phyloP scores from a whole-genome alignment of 2,888 invertebrate genomes.

The Atethmia centrago region DNA sequence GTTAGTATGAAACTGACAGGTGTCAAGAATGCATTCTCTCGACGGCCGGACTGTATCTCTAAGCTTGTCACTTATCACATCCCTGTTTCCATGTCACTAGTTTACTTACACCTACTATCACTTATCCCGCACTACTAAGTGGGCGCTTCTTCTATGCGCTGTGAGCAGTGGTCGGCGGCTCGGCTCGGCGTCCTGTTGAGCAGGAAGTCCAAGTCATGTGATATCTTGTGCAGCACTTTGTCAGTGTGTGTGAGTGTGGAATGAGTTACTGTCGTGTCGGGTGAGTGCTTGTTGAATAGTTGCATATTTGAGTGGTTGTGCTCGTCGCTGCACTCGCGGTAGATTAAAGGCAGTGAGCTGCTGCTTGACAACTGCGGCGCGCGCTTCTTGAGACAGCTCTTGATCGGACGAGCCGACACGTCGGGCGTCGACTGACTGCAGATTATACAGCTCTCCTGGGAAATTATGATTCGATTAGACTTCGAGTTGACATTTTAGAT shows the following conservation, averaged over 20 bases:
- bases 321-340: constrained; percentile 69
- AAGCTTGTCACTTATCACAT: constrained; percentile 73
- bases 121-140: constrained; percentile 91
- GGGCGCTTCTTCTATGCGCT: constrained; percentile 84
- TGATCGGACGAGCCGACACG: constrained; percentile 84
- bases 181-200: constrained; percentile 91
- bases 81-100: constrained; percentile 82
- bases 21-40: too few species aligned
- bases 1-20: too few species aligned
- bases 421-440: constrained; percentile 86
- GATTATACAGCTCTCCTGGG: constrained; percentile 80
- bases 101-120: constrained; percentile 65
- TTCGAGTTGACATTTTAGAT: background rate
- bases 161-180: constrained; percentile 66
- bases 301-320: constrained; percentile 81
- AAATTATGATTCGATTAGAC: background rate
- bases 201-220: constrained; percentile 95
- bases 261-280: constrained; percentile 80
- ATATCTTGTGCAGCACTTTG: constrained; percentile 94
- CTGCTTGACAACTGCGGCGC: constrained; percentile 75
- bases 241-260: constrained; percentile 85
- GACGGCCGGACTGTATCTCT: too few species aligned
- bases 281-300: constrained; percentile 82
- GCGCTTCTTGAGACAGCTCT: constrained; percentile 86
- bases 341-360: constrained; percentile 82